Base-by-base conservation (phyloP, 2,888 invertebrate species). In the Branchipolynoe longqiensis region DNA sequence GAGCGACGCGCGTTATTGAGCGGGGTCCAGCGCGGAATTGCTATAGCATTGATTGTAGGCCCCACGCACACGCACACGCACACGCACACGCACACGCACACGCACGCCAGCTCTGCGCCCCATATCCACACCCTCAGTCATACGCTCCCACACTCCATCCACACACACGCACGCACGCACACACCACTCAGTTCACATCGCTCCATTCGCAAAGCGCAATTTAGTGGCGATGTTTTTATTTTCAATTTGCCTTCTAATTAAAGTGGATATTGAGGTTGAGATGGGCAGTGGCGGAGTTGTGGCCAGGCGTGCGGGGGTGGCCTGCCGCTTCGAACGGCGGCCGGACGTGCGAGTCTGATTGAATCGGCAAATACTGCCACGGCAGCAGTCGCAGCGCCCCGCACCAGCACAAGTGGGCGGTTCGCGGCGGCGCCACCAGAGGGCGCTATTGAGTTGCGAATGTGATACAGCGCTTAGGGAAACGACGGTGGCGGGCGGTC, bases 391-490 rank as follows among this genome's bases (percentile, higher is more conserved):
- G 8, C 6, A n/a, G 33, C 38, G 69, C 8, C 12, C n/a, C 62
- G 28, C 28, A 36, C 8, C 73, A 62, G 62, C 14, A 25, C 28
- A n/a, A 69, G 69, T 14, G 31, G 69, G 36, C 18, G 69, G 69
- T 38, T 69, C 22, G 38, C 33, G 78, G 78, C 12, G 18, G 48
- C 14, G 48, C 48, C 48, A 4, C 48, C 8, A 48, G 25, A 41
- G 48, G 48, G 78, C 41, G 41, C 48, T 78, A 78, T 78, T 78
- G 78, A 78, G 54, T 78, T 78, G 78, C 54, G 48, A 41, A 78
- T 78, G 78, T 78, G 78, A 78, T 78, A 78, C 78, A 48, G 78
- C 78, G 78, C 78, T 78, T 78, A 78, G 78, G 78, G 78, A 78
- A 48, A 54, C 28, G 78, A 78, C 48, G 78, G 78, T 12, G 78